These are phyloP conservation scores for Drosophila prolongata DNA, from an alignment of 2,888 invertebrate species.

Conservation along the genomic window DNA sequence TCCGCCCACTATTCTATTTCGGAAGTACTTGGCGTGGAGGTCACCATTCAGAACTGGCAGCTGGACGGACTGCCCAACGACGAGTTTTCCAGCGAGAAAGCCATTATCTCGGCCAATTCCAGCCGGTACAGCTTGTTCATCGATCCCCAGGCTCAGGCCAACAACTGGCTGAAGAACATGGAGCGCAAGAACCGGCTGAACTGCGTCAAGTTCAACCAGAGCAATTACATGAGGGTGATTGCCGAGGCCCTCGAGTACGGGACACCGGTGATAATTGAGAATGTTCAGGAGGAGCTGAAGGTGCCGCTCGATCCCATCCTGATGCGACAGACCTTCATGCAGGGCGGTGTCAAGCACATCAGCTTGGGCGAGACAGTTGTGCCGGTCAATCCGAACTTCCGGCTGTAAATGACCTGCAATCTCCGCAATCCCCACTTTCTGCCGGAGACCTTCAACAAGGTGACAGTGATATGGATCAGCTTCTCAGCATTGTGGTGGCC, in stretches of 20 bases:
- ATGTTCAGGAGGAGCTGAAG: conserved; percentile 93
- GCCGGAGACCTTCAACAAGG: conserved; percentile 94
- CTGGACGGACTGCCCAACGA: conserved; percentile 94
- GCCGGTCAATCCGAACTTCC: conserved; percentile 91
- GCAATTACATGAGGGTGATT: conserved; percentile 85
- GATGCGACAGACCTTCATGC: conserved; percentile 90
- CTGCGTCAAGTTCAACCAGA: conserved; percentile 83
- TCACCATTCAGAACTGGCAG: conserved; percentile 91
- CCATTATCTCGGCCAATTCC: conserved; percentile 92
- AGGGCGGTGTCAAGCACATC: conserved; percentile 90
- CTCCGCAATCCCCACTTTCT: conserved; percentile 95
- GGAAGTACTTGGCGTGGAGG: conserved; percentile 92
- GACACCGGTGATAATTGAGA: conserved; percentile 92
- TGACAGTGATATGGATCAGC: conserved; percentile 93
- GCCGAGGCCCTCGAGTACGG: conserved; percentile 91
- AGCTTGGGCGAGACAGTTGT: conserved; percentile 94
- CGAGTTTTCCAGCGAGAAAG: conserved; percentile 94
- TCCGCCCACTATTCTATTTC: conserved; percentile 90
- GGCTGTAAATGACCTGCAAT: conserved; percentile 94
- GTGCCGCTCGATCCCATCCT: conserved; percentile 94
- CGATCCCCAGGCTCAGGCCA: conserved; percentile 96
- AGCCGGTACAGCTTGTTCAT: conserved; percentile 95
- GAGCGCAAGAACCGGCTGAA: conserved; percentile 86
- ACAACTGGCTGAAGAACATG: conserved; percentile 96
- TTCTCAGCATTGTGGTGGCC: conserved; percentile 94